These are phyloP conservation scores for Cotesia chilonis DNA, from an alignment of 1,140 invertebrate genomes.

Conservation along the genomic window DNA sequence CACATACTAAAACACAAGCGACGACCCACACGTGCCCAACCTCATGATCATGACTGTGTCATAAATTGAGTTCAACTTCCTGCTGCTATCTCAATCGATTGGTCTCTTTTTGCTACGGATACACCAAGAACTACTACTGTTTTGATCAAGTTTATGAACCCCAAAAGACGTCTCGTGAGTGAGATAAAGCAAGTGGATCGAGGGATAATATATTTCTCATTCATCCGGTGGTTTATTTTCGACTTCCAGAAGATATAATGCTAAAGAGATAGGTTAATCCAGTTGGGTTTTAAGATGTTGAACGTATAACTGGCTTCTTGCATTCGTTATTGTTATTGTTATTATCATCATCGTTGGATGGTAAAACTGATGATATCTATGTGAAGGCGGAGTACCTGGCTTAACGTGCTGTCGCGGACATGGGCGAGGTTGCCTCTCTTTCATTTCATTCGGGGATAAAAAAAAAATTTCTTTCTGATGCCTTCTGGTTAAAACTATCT, in stretches of 20 bases:
- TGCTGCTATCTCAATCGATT: slow-evolving; percentile 42
- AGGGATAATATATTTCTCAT: too few relatives aligned
- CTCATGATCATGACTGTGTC: slow-evolving; percentile 22
- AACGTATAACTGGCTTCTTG: slow-evolving; percentile 25
- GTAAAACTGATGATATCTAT: slow-evolving; percentile 40
- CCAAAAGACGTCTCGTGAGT: too few relatives aligned
- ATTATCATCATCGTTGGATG: neutral
- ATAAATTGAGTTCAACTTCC: slow-evolving; percentile 43
- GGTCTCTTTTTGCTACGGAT: too few relatives aligned
- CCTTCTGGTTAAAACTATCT: slow-evolving; percentile 6
- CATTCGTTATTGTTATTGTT: slow-evolving; percentile 41
- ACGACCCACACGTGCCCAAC: slow-evolving; percentile 29
- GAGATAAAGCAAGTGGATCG: too few relatives aligned
- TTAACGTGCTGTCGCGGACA: slow-evolving; percentile 40
- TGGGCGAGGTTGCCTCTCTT: slow-evolving; percentile 37
- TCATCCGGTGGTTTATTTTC: too few relatives aligned
- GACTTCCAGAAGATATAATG: too few relatives aligned
- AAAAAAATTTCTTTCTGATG: slow-evolving; percentile 5
- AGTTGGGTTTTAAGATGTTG: neutral
- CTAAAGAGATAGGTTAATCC: too few relatives aligned
- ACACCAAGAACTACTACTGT: slow-evolving; percentile 2
- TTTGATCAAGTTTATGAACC: too few relatives aligned
- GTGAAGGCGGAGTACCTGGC: slow-evolving; percentile 37
- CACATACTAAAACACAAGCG: neutral
- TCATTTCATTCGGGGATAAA: slow-evolving; percentile 14